A percentile compares a stretch with the other conserved stretches of the same genome.
These are phyloP conservation scores for Steinernema scapterisci DNA, from an alignment of 2,888 invertebrate species.

Conservation along the genomic window DNA sequence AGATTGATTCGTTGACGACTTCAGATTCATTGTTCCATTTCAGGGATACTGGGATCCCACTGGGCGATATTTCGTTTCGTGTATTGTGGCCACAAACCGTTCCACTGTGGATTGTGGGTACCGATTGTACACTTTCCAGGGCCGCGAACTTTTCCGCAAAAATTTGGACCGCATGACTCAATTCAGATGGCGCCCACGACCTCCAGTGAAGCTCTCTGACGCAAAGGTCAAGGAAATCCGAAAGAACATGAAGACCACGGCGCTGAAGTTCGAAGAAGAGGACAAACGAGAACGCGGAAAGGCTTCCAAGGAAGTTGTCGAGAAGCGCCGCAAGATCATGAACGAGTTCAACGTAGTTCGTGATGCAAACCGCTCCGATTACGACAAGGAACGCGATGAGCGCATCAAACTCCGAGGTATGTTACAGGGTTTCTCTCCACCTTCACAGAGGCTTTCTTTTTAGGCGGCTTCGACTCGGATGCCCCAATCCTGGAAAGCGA, in stretches of 20 bases:
- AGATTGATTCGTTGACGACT: not conserved
- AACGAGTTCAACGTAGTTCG: constrained; percentile 56
- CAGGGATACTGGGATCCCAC: constrained; percentile 99
- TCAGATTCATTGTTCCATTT: constrained; percentile 67
- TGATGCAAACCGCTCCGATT: constrained; percentile 42
- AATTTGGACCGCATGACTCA: constrained; percentile 91
- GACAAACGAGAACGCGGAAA: constrained; percentile 72
- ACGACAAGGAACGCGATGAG: constrained; percentile 40
- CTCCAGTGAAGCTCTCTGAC: constrained; percentile 80
- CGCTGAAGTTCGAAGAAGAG: constrained; percentile 91
- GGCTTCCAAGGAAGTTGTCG: constrained; percentile 59
- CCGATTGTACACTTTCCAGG: constrained; percentile 96
- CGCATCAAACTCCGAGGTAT: constrained; percentile 49
- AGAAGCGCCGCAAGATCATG: constrained; percentile 56
- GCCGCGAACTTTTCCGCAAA: constrained; percentile 77
- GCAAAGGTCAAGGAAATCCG: constrained; percentile 87
- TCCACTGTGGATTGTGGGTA: constrained; percentile 78
- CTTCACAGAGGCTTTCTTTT: not conserved
- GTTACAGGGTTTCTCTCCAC: not conserved
- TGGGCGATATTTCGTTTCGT: constrained; percentile 92
- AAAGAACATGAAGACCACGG: constrained; percentile 96
- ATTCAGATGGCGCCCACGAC: constrained; percentile 92
- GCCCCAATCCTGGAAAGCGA: constrained; percentile 45
- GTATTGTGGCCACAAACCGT: constrained; percentile 85
- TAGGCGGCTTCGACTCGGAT: constrained; percentile 51